A percentile compares a stretch with the other conserved stretches of the same genome.
Evolutionary conservation across 2,113 vertebrate species (phyloP).

Genomic region (Marcusenius ussheri): DNA sequence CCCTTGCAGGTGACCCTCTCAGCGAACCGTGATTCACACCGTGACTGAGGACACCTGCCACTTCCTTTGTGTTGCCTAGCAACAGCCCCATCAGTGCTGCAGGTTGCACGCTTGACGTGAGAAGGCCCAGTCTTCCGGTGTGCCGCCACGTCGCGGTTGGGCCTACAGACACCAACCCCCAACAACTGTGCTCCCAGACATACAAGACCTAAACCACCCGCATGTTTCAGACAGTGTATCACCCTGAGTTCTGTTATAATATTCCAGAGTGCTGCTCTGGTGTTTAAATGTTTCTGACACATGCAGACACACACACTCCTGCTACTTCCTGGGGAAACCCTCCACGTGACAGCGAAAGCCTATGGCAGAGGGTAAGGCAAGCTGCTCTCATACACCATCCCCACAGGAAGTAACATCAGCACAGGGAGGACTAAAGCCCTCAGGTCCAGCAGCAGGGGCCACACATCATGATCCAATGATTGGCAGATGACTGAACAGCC

Average conservation of each 20-base stretch:
- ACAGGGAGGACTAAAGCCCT: background rate
- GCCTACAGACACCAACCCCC: background rate
- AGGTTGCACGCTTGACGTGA: background rate
- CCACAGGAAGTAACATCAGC: background rate
- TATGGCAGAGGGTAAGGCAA: background rate
- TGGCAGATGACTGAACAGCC: slow-evolving; percentile 34
- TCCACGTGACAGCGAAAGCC: background rate
- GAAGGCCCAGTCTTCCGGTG: background rate
- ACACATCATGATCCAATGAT: slow-evolving; percentile 15
- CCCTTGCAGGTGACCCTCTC: background rate
- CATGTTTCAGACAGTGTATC: background rate
- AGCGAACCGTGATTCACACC: background rate
- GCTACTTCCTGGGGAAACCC: background rate
- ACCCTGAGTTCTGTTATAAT: background rate
- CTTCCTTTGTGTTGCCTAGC: background rate
- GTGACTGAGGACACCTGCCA: background rate
- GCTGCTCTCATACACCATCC: background rate
- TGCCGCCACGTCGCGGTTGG: background rate
- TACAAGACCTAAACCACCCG: background rate
- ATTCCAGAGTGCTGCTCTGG: background rate
- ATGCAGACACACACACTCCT: background rate
- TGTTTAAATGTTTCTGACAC: background rate
- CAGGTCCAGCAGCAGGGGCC: slow-evolving; percentile 1
- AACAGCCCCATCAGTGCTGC: background rate
- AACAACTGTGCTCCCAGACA: background rate